Evolutionary conservation across 1,140 invertebrate genomes (phyloP).

Genomic region (Venturia canescens): DNA sequence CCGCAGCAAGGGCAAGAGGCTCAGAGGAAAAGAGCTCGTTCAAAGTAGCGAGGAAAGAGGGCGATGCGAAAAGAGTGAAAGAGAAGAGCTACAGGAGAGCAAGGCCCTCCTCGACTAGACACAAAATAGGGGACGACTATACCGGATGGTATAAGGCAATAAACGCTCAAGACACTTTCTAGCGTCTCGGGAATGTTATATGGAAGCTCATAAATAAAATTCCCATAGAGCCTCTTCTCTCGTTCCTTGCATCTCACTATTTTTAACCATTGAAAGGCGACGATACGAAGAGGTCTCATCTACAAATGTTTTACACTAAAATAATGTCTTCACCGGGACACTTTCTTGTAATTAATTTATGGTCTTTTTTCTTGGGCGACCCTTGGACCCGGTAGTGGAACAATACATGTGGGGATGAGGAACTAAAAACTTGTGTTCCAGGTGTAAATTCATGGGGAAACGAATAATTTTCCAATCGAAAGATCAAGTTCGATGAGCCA

Average conservation of each 20-base stretch:
- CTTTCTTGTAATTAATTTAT: slow-evolving; percentile 44
- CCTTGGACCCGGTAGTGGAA: too few relatives aligned
- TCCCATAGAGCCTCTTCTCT: slow-evolving; percentile 52
- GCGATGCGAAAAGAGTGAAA: background rate
- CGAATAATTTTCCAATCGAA: too few relatives aligned
- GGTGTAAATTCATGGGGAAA: too few relatives aligned
- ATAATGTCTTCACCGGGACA: background rate
- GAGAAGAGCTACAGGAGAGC: background rate
- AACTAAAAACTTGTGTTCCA: too few relatives aligned
- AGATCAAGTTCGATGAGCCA: too few relatives aligned
- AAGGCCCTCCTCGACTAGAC: background rate
- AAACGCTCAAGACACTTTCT: slow-evolving; percentile 58
- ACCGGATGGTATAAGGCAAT: slow-evolving; percentile 55
- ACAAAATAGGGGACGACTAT: background rate
- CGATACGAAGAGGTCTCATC: background rate
- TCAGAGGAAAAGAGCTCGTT: background rate
- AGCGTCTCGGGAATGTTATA: slow-evolving; percentile 59
- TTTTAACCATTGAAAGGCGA: background rate
- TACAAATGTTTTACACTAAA: background rate
- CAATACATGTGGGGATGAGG: too few relatives aligned
- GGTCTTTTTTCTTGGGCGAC: background rate
- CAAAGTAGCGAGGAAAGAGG: background rate
- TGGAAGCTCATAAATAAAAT: slow-evolving; percentile 69
- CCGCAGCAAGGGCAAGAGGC: background rate
- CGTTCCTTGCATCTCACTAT: background rate